These are phyloP conservation scores for Anguilla obscura DNA, from an alignment of 2,797 vertebrate species.

Conservation along the genomic window DNA sequence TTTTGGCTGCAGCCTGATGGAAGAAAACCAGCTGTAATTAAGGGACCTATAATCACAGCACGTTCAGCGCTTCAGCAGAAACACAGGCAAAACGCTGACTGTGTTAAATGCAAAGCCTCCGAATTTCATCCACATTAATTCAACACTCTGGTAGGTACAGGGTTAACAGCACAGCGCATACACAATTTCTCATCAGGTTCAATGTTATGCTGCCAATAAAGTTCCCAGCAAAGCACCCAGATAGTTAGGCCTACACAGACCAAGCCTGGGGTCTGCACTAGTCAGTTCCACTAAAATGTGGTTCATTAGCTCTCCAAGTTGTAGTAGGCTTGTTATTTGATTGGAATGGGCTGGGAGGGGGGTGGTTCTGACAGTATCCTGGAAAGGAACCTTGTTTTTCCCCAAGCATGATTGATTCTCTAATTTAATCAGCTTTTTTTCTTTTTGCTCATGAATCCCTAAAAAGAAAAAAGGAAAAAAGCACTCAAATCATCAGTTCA, in stretches of 20 bases:
- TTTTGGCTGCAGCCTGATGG: not conserved
- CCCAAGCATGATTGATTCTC: not conserved
- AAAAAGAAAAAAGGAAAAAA: not conserved
- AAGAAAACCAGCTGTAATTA: constrained; percentile 24
- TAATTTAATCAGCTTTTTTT: not conserved
- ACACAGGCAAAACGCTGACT: not conserved
- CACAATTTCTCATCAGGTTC: not conserved
- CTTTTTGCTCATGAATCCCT: not conserved
- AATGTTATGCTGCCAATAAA: not conserved
- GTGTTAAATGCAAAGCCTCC: not conserved
- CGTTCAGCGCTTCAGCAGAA: too few relatives aligned
- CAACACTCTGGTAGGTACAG: not conserved
- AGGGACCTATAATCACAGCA: not conserved
- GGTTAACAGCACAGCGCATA: not conserved
- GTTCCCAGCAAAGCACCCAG: not conserved
- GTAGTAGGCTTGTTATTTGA: not conserved
- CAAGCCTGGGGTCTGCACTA: not conserved
- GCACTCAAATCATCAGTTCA: not conserved
- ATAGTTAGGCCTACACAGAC: not conserved
- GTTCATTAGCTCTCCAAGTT: not conserved
- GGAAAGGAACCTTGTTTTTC: not conserved
- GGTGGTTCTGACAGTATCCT: not conserved
- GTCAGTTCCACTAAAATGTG: not conserved
- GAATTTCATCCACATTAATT: not conserved
- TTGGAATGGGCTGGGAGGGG: not conserved